phyloP scores from a whole-genome alignment of 2,888 invertebrate species.

The Xylota sylvarum region DNA sequence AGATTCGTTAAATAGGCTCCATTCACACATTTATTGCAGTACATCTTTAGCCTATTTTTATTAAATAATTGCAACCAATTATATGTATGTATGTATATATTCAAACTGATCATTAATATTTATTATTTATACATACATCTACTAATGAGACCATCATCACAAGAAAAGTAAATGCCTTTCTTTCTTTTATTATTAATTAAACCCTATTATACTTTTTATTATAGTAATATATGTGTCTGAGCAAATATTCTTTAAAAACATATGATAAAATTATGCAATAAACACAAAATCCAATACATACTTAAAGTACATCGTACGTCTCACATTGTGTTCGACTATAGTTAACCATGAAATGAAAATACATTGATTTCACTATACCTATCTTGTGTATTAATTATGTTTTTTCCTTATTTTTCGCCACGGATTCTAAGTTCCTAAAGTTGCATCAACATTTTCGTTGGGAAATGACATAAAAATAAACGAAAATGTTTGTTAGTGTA shows the following conservation, averaged over 20 bases:
- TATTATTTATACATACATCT: constrained; percentile 55
- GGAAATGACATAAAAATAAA: constrained; percentile 53
- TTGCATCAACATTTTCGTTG: constrained; percentile 53
- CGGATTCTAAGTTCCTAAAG: constrained; percentile 63
- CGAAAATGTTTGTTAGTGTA: constrained; percentile 63
- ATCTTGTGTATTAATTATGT: constrained; percentile 11
- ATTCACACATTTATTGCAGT: constrained; percentile 39
- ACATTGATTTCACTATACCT: constrained; percentile 11
- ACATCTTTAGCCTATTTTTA: constrained; percentile 26
- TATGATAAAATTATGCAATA: not conserved
- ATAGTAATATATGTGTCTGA: constrained; percentile 20
- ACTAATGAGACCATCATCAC: constrained; percentile 72
- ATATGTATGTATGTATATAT: not conserved
- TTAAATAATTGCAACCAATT: constrained; percentile 11
- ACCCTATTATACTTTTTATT: constrained; percentile 12
- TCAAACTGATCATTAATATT: constrained; percentile 18
- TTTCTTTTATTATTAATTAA: constrained; percentile 27
- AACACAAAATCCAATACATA: not conserved
- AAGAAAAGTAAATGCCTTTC: constrained; percentile 51
- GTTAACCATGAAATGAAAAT: not conserved
- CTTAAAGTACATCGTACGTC: not conserved
- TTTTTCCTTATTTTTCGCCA: constrained; percentile 48
- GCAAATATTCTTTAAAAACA: constrained; percentile 21
- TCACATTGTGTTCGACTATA: constrained; percentile 13
- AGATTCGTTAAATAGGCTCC: constrained; percentile 38